Base-by-base conservation (phyloP, 2,888 invertebrate species). In the Phaonia tiefii region DNA sequence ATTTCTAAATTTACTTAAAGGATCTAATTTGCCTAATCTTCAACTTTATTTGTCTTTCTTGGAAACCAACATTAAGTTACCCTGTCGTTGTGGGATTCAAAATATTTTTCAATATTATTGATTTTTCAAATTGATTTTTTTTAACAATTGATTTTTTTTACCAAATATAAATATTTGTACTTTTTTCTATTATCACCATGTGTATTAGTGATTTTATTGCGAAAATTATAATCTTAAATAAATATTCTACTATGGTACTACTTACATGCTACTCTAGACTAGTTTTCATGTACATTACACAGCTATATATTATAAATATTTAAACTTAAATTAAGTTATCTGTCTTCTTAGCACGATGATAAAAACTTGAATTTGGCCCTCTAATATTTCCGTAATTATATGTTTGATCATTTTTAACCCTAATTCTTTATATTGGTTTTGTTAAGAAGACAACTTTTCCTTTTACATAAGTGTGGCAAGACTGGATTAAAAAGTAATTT, bases 101-200 rank as follows among this genome's bases (percentile, higher is more conserved):
- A n/a, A n/a, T n/a, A n/a, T n/a, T n/a, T n/a, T n/a, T n/a, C n/a
- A 46, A 44, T 2, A 1, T 15, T 46, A 46, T 46, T 46, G n/a
- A 17, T 46, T n/a, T 46, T 4, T 60, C n/a, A n/a, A 4, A 8
- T 31, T 31, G n/a, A 60, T 25, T 58, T 60, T 44, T 7, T 22
- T 49, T n/a, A n/a, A 3, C 25, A n/a, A n/a, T n/a, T n/a, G n/a
- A 31, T 8, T 31, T 31, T 31, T 49, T 10, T 31, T 51, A 49
- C n/a, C 54, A 69, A 69, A 46, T 46, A 54, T 54, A 37, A 69
- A 69, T 69, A 69, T 69, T 69, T 69, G 54, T 69, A 69, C 69
- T 54, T 10, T 69, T 51, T 39, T 15, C 20, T 39, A 69, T 51
- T 51, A 39, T 22, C 20, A 67, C 22, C 49, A 46, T 49, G 13